phyloP scores from a whole-genome alignment of 2,888 invertebrate species.

The Agrilus biguttatus region DNA sequence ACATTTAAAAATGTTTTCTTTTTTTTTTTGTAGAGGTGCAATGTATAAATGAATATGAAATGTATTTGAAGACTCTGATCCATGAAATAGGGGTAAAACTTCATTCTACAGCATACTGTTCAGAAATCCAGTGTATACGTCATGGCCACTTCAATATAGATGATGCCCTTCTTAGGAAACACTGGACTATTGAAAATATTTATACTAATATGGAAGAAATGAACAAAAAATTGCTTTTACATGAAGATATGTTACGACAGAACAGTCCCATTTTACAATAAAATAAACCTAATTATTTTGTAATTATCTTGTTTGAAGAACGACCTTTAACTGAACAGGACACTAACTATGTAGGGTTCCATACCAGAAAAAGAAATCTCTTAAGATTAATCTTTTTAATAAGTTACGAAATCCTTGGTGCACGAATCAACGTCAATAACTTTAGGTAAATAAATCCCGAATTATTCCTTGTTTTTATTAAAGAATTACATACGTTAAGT shows the following conservation, averaged over 20 bases:
- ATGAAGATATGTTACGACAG: conserved; percentile 34
- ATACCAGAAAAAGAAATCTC: no score
- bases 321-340: neutral
- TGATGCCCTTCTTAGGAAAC: conserved; percentile 63
- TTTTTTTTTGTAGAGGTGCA: conserved; percentile 56
- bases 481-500: no score
- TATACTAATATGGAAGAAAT: conserved; percentile 48
- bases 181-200: conserved; percentile 63
- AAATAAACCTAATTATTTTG: conserved; percentile 1
- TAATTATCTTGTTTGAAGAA: neutral
- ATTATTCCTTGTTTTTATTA: no score
- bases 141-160: conserved; percentile 69
- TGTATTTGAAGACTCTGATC: conserved; percentile 61
- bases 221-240: conserved; percentile 35
- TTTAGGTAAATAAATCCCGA: no score
- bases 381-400: no score
- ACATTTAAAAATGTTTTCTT: conserved; percentile 7
- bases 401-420: no score
- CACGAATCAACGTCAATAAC: no score
- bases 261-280: conserved; percentile 15
- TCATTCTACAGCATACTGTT: conserved; percentile 67
- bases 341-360: no score
- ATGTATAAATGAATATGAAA: conserved; percentile 70
- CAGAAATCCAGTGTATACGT: conserved; percentile 63
- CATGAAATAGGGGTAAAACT: conserved; percentile 72